Percentiles rank a stretch among this genome's conserved stretches.
Evolutionary conservation across 2,888 invertebrate species (phyloP).

Genomic region (Apocheima hispidaria): DNA sequence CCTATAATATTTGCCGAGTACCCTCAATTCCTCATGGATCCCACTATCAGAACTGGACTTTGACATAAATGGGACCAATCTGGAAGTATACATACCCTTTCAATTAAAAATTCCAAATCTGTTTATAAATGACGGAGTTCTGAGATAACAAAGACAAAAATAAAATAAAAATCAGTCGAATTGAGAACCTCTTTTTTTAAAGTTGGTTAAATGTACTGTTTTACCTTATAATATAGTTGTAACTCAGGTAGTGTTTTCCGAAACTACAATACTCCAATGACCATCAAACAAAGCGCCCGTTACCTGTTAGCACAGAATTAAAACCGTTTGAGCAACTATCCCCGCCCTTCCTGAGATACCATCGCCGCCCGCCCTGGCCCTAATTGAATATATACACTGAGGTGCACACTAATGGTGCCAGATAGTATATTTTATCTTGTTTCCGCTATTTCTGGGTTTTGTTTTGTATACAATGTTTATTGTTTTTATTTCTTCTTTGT

Average conservation of each 20-base stretch:
- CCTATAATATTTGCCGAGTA: too few species aligned
- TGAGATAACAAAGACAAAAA: too few species aligned
- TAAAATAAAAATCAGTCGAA: too few species aligned
- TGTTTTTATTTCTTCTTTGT: neutral
- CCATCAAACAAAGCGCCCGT: slow-evolving; percentile 13
- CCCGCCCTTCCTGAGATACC: slow-evolving; percentile 56
- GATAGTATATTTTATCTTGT: slow-evolving; percentile 38
- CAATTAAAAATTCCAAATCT: too few species aligned
- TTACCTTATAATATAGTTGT: too few species aligned
- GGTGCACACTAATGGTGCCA: slow-evolving; percentile 48
- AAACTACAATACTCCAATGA: neutral
- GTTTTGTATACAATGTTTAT: neutral
- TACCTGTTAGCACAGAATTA: slow-evolving; percentile 46
- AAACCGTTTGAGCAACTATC: slow-evolving; percentile 42
- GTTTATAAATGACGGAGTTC: too few species aligned
- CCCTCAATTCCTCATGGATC: too few species aligned
- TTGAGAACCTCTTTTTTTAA: too few species aligned
- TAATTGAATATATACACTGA: slow-evolving; percentile 47
- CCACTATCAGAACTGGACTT: too few species aligned
- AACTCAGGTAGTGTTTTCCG: neutral
- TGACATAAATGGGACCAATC: too few species aligned
- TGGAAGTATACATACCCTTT: too few species aligned
- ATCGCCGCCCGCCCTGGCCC: slow-evolving; percentile 61
- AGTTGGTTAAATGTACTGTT: too few species aligned
- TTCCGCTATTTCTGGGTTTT: neutral